Conservation (phyloP, 2,113 vertebrate species). For the Actenoides lindsayi region DNA sequence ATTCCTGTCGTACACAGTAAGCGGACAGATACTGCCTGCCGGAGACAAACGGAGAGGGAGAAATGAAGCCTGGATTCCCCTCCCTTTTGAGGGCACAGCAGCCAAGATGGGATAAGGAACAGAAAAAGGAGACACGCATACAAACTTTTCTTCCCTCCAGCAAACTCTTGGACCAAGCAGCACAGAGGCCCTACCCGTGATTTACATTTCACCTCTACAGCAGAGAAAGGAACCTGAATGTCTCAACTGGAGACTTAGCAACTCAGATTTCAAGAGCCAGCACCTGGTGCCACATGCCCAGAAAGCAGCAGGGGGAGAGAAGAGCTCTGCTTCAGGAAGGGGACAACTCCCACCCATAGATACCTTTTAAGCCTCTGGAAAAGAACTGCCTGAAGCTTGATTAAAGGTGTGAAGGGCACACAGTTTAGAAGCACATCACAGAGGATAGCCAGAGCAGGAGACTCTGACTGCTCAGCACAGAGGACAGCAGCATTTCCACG, state of each 20-base stretch:
- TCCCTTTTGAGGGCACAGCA: not conserved
- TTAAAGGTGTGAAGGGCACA: not conserved
- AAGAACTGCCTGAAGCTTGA: not conserved
- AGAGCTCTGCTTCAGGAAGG: not conserved
- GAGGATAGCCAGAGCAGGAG: not conserved
- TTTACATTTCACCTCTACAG: not conserved
- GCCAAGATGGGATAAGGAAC: not conserved
- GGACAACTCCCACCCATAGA: not conserved
- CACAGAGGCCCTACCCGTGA: not conserved
- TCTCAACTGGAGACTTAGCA: not conserved
- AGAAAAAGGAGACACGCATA: not conserved
- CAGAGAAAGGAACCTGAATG: not conserved
- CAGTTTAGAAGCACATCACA: not conserved
- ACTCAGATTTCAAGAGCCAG: not conserved
- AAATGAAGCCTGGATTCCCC: not conserved
- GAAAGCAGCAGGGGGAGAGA: not conserved
- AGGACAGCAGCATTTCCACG: not conserved
- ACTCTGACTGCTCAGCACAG: not conserved
- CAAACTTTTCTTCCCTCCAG: not conserved
- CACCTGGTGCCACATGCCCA: too few species aligned
- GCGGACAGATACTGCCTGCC: conserved; percentile 79
- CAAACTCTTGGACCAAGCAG: not conserved
- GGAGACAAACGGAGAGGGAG: not conserved
- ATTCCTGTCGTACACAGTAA: conserved; percentile 77
- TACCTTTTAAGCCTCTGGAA: not conserved